Evolutionary conservation across 1,140 invertebrate genomes (phyloP).

Genomic region (Cydia splendana): DNA sequence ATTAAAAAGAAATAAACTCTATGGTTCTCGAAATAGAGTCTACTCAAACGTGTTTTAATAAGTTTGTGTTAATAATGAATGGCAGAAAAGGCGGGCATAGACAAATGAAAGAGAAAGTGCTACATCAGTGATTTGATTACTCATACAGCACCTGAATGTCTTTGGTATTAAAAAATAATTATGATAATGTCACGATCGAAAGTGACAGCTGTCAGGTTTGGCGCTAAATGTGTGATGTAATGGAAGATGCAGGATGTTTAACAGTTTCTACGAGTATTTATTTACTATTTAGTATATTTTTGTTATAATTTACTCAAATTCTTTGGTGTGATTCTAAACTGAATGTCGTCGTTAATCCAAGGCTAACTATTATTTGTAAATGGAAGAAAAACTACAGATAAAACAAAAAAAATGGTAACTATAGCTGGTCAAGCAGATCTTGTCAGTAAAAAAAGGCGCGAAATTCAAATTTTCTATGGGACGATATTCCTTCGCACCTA

Average conservation of each 20-base stretch:
- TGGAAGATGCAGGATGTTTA: background rate
- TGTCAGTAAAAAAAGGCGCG: no score
- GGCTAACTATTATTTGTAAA: no score
- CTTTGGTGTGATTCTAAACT: no score
- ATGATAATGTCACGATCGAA: constrained; percentile 12
- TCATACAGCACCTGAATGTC: constrained; percentile 36
- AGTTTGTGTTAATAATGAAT: constrained; percentile 21
- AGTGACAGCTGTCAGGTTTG: constrained; percentile 33
- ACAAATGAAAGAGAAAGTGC: constrained; percentile 53
- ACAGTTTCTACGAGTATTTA: background rate
- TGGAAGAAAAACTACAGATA: no score
- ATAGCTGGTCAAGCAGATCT: no score
- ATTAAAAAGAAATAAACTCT: background rate
- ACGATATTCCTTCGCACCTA: no score
- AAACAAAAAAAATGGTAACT: no score
- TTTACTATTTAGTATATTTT: no score
- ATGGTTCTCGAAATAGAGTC: background rate
- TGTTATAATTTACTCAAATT: no score
- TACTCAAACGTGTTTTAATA: constrained; percentile 31
- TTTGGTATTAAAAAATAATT: constrained; percentile 13
- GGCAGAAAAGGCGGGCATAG: constrained; percentile 35
- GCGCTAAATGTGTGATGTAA: background rate
- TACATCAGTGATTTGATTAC: constrained; percentile 43
- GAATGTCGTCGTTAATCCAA: no score
- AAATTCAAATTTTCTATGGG: no score